Conservation (phyloP, 92 coral and sea anemone genomes). For the Pocillopora meandrina region DNA sequence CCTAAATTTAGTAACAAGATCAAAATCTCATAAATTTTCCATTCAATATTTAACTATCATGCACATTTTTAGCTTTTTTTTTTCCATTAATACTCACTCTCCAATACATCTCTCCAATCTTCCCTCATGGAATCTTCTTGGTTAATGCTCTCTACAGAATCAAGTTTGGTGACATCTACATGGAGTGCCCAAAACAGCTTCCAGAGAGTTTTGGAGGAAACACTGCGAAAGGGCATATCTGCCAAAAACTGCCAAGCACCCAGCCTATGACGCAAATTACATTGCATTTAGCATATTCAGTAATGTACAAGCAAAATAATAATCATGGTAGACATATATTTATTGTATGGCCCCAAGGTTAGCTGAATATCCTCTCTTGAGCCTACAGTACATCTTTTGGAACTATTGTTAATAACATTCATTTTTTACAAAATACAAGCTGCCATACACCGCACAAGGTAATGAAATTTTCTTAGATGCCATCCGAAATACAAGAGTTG, state of each 20-base stretch:
- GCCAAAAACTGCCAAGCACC: slow-evolving; percentile 99
- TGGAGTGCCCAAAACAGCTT: slow-evolving; percentile 78
- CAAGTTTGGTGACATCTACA: slow-evolving; percentile 53
- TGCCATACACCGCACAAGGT: no score
- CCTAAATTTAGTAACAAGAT: slow-evolving; percentile 38
- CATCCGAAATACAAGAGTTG: no score
- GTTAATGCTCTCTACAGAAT: slow-evolving; percentile 46
- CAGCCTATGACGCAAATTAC: slow-evolving; percentile 50
- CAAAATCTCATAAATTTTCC: background rate
- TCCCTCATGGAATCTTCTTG: slow-evolving; percentile 22
- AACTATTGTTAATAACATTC: no score
- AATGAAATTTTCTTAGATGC: no score
- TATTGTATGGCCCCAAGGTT: no score
- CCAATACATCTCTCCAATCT: slow-evolving; percentile 49
- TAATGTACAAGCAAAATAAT: no score
- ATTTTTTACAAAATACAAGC: no score
- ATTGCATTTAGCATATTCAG: background rate
- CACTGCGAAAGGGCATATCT: slow-evolving; percentile 97
- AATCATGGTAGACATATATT: no score
- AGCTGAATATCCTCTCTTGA: no score
- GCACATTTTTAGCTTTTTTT: no score
- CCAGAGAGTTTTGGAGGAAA: slow-evolving; percentile 89
- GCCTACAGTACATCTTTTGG: no score
- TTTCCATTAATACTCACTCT: slow-evolving; percentile 36
- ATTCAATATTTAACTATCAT: background rate